Evolutionary conservation across 2,888 invertebrate species (phyloP).

Genomic region (Chloromyia formosa): DNA sequence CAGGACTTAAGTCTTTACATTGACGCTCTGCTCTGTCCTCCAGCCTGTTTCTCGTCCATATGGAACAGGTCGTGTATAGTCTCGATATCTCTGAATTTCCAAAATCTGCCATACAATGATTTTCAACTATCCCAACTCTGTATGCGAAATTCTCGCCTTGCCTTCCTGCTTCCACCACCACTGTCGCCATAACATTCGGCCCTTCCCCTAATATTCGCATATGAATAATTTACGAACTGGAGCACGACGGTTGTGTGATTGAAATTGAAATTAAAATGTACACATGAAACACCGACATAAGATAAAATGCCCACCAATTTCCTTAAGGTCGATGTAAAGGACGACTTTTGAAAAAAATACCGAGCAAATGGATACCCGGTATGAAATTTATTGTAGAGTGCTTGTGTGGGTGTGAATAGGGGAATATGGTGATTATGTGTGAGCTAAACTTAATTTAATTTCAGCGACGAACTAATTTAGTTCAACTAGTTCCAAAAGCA

Average conservation of each 20-base stretch:
- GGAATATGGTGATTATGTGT: too few relatives aligned
- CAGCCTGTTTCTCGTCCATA: background rate
- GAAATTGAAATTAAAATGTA: constrained; percentile 43
- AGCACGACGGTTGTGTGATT: constrained; percentile 29
- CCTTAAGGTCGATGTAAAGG: background rate
- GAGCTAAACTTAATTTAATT: too few relatives aligned
- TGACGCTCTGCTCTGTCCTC: too few relatives aligned
- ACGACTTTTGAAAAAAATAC: background rate
- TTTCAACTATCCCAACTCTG: constrained; percentile 18
- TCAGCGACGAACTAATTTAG: too few relatives aligned
- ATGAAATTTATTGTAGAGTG: too few relatives aligned
- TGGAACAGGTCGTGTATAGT: background rate
- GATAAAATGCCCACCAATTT: constrained; percentile 19
- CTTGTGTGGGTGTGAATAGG: background rate
- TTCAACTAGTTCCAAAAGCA: too few relatives aligned
- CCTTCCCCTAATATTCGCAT: constrained; percentile 31
- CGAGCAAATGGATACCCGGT: background rate
- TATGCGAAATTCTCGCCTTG: too few relatives aligned
- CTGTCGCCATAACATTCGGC: too few relatives aligned
- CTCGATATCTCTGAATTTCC: too few relatives aligned
- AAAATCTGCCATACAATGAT: background rate
- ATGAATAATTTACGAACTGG: constrained; percentile 40
- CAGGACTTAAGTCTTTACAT: background rate
- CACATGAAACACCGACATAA: constrained; percentile 37
- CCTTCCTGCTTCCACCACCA: too few relatives aligned